Evolutionary conservation across 2,113 vertebrate species (phyloP).

Genomic region (Narcine bancroftii): DNA sequence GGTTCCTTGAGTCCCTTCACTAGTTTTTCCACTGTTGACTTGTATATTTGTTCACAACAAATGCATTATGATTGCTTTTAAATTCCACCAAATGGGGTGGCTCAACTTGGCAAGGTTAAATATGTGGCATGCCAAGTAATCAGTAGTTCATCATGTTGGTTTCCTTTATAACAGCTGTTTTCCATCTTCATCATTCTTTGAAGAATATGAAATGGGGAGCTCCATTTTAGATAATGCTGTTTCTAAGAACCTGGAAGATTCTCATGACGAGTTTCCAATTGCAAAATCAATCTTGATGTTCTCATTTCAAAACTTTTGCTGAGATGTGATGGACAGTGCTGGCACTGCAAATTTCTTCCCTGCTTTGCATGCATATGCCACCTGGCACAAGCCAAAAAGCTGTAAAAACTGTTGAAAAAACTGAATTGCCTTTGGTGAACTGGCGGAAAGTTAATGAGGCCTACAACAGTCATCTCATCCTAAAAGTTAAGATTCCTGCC

Average conservation of each 20-base stretch:
- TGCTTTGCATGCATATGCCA: background rate
- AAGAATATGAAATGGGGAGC: background rate
- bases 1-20: background rate
- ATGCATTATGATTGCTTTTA: background rate
- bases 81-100: background rate
- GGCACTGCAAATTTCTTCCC: background rate
- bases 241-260: background rate
- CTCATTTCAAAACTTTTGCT: background rate
- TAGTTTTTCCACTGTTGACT: background rate
- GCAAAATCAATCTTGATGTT: background rate
- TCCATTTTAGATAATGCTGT: background rate
- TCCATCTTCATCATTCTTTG: background rate
- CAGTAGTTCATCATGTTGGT: background rate
- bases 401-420: background rate
- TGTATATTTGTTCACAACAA: background rate
- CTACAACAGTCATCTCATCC: background rate
- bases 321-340: background rate
- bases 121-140: background rate
- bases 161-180: background rate
- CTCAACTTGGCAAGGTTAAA: background rate
- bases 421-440: background rate
- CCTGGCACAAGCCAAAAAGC: background rate
- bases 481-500: background rate
- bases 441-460: background rate
- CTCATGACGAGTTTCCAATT: background rate